Conservation (phyloP, 2,113 vertebrate genomes). For the Ceuthmochares aereus region DNA sequence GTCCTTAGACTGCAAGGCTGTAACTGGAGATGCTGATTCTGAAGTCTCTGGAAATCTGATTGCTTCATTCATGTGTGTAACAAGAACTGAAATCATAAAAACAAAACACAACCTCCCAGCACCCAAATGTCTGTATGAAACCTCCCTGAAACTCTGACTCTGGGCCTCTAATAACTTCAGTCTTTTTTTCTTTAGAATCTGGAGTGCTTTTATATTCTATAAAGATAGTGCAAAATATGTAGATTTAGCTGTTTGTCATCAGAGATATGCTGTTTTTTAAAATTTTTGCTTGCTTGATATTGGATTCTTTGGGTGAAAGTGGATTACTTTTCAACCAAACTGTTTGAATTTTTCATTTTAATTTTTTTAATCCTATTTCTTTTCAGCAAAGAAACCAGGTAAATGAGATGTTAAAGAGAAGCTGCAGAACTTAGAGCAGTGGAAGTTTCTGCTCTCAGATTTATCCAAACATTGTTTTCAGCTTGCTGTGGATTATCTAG, state of each 20-base stretch:
- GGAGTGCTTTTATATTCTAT: background rate
- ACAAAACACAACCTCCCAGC: accelerated
- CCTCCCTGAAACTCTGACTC: background rate
- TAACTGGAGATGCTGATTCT: background rate
- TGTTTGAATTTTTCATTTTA: background rate
- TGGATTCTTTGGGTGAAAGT: background rate
- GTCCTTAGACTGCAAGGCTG: background rate
- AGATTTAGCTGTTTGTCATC: background rate
- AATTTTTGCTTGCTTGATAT: background rate
- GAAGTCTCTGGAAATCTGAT: background rate
- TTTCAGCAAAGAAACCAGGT: background rate
- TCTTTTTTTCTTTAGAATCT: background rate
- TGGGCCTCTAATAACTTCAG: background rate
- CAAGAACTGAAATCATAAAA: background rate
- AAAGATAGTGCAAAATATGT: background rate
- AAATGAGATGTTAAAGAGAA: constrained; percentile 12
- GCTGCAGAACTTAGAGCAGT: background rate
- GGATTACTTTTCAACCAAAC: background rate
- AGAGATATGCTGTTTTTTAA: background rate
- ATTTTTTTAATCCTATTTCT: background rate
- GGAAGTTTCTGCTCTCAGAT: constrained; percentile 7
- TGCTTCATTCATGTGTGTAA: background rate
- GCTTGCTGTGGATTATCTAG: background rate
- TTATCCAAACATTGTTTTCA: constrained; percentile 20
- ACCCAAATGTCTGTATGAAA: background rate